Base-by-base conservation (phyloP, 1,140 invertebrate genomes). In the Diplogasteroides magnus region DNA sequence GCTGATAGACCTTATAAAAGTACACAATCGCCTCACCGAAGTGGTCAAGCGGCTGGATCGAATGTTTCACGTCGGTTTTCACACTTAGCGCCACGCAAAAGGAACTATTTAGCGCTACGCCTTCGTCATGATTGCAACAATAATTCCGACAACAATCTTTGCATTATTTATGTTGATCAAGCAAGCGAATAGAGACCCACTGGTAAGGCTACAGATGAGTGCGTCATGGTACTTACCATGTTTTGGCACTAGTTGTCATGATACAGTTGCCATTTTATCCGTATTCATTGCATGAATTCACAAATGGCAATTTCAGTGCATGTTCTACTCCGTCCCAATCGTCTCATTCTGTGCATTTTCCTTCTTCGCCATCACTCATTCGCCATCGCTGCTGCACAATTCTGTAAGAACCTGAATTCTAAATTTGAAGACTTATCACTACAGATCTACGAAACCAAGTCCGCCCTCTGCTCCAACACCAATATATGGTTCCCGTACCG, bases 301-400 rank as follows among this genome's bases (percentile, higher is more conserved):
- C n/a, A n/a, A n/a, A n/a, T 48, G 37, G 6, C 37, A 19, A 48
- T 48, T 26, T 25, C 15, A 32, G 28, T 55, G 32, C 15, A 23
- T 72, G 28, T 14, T 75, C 26, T 23, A 72, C 2, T 62, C 68
- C 14, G 15, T 73, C 28, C 69, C 73, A 2, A 57, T 61, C 1
- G 69, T 75, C 14, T 28, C 60, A 26, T 69, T 75, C 28, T 75
- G 75, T 61, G 68, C 67, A 15, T 60, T 76, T 23, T 60, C 70
- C 29, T 64, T 76, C 57, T 60, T 73, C n/a, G 73, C 69, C 14
- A 31, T 76, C 14, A 73, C 73, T 0, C 59, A 64, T 23, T 67
- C 71, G 62, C 75, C 75, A 29, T 74, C 75, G 3, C 67, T 61
- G 62, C 64, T 76, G 15, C 74, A 75, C 57, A 65, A 72, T 58